Evolutionary conservation across 2,113 vertebrate genomes (phyloP).

Genomic region (Columba janthina): DNA sequence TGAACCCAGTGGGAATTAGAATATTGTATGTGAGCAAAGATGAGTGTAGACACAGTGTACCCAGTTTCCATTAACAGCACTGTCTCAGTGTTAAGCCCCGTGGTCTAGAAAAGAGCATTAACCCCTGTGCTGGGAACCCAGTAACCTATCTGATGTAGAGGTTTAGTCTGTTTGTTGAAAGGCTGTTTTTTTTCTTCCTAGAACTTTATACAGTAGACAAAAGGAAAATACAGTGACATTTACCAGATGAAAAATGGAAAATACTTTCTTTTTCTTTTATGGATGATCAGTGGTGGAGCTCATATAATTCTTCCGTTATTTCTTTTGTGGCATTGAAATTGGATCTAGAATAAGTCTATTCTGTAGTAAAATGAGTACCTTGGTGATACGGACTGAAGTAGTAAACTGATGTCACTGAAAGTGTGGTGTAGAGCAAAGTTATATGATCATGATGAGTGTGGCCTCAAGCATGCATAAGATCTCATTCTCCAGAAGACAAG

Average conservation of each 20-base stretch:
- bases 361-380: not conserved
- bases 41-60: accelerated
- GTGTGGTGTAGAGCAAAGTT: not conserved
- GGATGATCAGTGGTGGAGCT: not conserved
- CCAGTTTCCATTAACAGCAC: not conserved
- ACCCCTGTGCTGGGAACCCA: not conserved
- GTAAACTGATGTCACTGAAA: not conserved
- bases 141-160: not conserved
- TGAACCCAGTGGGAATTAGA: not conserved
- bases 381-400: not conserved
- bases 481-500: not conserved
- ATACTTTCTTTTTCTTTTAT: not conserved
- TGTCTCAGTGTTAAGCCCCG: not conserved
- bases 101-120: not conserved
- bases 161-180: not conserved
- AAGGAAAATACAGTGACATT: not conserved
- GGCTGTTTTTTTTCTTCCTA: not conserved
- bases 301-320: not conserved
- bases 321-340: not conserved
- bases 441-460: not conserved
- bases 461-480: not conserved
- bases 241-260: not conserved
- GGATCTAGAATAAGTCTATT: not conserved
- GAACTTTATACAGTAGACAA: not conserved
- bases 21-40: not conserved